Percentiles rank a stretch among this genome's conserved stretches.
Conservation (phyloP, 2,888 invertebrate species). For the Mesorhabditis sp. region DNA sequence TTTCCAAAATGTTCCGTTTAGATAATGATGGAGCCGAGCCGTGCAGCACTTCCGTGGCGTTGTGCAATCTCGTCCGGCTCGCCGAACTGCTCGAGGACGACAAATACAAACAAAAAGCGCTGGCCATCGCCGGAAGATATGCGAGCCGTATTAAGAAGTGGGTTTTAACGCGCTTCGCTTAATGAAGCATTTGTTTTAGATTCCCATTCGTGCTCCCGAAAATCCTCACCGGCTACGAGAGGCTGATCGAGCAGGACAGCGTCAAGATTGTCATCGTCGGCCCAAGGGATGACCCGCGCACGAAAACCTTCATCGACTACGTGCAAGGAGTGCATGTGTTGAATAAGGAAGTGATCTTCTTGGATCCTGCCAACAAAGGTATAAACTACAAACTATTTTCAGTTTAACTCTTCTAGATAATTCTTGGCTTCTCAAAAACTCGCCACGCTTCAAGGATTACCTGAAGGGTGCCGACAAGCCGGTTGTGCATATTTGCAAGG, state of each 20-base stretch:
- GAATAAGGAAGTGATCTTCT: conserved; percentile 3
- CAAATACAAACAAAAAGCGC: conserved; percentile 61
- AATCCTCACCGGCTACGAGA: conserved; percentile 64
- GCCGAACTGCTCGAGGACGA: conserved; percentile 65
- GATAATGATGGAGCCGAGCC: conserved; percentile 93
- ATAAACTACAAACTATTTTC: background rate
- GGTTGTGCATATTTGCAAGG: conserved; percentile 26
- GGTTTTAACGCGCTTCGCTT: background rate
- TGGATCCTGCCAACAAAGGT: background rate
- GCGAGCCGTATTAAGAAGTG: conserved; percentile 66
- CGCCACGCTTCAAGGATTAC: conserved; percentile 15
- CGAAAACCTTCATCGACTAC: conserved; percentile 10
- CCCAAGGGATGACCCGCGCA: conserved; percentile 4
- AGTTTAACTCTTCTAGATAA: no score
- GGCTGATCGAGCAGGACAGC: conserved; percentile 11
- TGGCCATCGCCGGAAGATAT: conserved; percentile 62
- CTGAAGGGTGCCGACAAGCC: conserved; percentile 17
- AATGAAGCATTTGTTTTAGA: conserved; percentile 47
- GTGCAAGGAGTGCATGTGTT: conserved; percentile 6
- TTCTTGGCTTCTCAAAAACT: background rate
- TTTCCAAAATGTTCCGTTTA: conserved; percentile 57
- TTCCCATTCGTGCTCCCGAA: conserved; percentile 74
- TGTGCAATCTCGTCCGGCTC: conserved; percentile 73
- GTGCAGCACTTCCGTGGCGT: conserved; percentile 82
- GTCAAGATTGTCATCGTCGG: conserved; percentile 15